phyloP scores from a whole-genome alignment of 2,113 vertebrate genomes.

The Axis porcinus region DNA sequence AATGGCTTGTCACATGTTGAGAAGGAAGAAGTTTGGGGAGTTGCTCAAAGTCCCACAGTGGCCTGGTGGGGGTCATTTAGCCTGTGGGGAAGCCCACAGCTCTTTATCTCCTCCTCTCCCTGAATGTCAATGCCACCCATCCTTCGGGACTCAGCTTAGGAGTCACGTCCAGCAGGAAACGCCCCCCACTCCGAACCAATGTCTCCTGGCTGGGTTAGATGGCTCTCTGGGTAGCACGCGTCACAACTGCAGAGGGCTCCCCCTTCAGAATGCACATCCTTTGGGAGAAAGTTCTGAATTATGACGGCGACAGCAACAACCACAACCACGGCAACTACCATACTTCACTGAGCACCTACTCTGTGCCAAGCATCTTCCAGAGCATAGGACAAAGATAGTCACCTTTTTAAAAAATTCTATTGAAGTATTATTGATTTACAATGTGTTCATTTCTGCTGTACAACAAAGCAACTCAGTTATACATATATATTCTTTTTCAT shows the following conservation, averaged over 20 bases:
- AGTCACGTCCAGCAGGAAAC: not conserved
- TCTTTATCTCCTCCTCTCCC: not conserved
- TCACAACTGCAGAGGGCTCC: not conserved
- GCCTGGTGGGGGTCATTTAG: not conserved
- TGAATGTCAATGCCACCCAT: not conserved
- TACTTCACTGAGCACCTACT: not conserved
- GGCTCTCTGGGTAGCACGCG: not conserved
- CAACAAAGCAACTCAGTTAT: not conserved
- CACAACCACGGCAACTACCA: not conserved
- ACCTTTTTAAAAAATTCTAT: not conserved
- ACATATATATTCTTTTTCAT: not conserved
- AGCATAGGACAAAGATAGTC: not conserved
- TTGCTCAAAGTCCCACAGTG: not conserved
- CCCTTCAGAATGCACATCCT: not conserved
- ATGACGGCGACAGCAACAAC: not conserved
- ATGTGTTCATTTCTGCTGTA: not conserved
- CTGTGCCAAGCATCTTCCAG: not conserved
- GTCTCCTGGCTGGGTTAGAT: too few relatives aligned
- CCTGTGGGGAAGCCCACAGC: not conserved
- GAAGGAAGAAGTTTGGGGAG: not conserved
- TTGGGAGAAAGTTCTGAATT: not conserved
- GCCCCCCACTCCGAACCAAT: fast-evolving
- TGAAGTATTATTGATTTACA: not conserved
- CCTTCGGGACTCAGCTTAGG: not conserved
- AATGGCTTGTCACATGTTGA: not conserved